phyloP scores from a whole-genome alignment of 2,888 invertebrate species.

The Griposia aprilina region DNA sequence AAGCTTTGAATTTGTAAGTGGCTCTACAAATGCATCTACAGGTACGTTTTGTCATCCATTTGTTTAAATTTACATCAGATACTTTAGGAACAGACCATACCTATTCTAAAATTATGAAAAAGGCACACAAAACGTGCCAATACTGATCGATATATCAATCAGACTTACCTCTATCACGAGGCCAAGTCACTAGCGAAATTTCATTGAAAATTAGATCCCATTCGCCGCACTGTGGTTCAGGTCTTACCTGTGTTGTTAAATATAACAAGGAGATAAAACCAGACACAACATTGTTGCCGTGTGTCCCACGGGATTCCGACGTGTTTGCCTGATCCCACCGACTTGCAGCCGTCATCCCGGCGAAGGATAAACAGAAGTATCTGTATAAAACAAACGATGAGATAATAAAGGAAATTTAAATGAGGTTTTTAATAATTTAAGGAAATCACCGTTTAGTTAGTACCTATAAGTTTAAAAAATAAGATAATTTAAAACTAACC shows the following conservation, averaged over 20 bases:
- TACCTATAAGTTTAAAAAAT: too few relatives aligned
- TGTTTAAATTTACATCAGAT: background rate
- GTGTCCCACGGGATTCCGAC: background rate
- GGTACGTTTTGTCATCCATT: too few relatives aligned
- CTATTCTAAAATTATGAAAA: background rate
- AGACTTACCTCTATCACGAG: background rate
- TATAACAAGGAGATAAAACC: constrained; percentile 9
- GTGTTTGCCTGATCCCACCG: constrained; percentile 2
- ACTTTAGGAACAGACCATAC: background rate
- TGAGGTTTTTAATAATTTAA: too few relatives aligned
- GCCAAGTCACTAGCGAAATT: too few relatives aligned
- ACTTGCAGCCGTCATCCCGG: background rate
- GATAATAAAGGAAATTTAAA: background rate
- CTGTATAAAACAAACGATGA: background rate
- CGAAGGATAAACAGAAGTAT: background rate
- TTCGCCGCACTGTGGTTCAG: background rate
- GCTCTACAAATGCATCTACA: too few relatives aligned
- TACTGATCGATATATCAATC: background rate
- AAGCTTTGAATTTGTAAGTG: background rate
- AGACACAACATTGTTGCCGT: background rate
- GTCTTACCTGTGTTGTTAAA: background rate
- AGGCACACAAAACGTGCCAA: background rate
- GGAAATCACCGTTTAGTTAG: too few relatives aligned
- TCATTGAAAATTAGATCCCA: background rate
- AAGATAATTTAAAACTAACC: too few relatives aligned